phyloP scores from a whole-genome alignment of 2,797 vertebrate genomes.

The Miichthys miiuy region DNA sequence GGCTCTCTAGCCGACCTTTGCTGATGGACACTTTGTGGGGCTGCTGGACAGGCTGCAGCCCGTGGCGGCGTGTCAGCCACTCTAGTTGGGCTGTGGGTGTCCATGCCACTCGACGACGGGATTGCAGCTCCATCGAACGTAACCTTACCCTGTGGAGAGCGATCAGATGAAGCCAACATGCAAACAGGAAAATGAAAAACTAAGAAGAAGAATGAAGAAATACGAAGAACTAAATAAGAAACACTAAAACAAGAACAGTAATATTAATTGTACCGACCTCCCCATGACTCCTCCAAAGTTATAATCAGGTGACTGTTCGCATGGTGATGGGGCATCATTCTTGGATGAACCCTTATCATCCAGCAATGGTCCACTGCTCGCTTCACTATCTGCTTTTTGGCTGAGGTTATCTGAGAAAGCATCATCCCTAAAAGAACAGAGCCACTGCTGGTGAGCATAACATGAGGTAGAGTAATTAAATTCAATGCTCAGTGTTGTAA shows the following conservation, averaged over 20 bases:
- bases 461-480: neutral
- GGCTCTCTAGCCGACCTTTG: constrained; percentile 92
- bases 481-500: neutral
- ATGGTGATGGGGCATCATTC: constrained; percentile 94
- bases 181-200: constrained; percentile 12
- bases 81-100: constrained; percentile 93
- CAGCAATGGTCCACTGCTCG: constrained; percentile 94
- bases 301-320: constrained; percentile 92
- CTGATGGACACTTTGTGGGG: constrained; percentile 92
- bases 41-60: constrained; percentile 96
- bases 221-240: neutral
- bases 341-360: constrained; percentile 97
- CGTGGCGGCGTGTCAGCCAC: constrained; percentile 90
- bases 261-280: constrained; percentile 82
- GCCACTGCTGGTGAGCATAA: neutral
- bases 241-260: neutral
- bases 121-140: constrained; percentile 94
- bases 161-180: constrained; percentile 3
- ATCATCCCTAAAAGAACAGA: constrained; percentile 88
- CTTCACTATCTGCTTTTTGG: constrained; percentile 98
- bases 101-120: constrained; percentile 91
- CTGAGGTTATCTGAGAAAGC: constrained; percentile 98
- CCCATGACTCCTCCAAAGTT: constrained; percentile 93
- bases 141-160: constrained; percentile 89
- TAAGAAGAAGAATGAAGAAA: no score